Percentiles rank a stretch among this genome's conserved stretches.
Evolutionary conservation across 2,797 vertebrate genomes (phyloP).

Genomic region (Carapus acus): DNA sequence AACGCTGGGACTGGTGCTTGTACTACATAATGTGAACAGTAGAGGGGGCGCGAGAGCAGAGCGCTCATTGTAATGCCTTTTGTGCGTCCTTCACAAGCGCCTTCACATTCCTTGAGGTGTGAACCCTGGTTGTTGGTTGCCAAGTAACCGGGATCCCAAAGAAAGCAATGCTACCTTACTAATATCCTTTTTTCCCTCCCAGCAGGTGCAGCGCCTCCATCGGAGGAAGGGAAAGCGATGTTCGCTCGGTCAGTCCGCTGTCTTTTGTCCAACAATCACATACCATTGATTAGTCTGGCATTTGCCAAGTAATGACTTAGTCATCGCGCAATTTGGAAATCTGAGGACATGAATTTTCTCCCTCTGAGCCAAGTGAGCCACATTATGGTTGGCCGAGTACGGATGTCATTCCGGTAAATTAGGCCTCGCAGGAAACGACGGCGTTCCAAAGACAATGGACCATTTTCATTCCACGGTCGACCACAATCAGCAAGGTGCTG

Average conservation of each 20-base stretch:
- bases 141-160: constrained; percentile 71
- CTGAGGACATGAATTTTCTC: constrained; percentile 27
- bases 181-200: constrained; percentile 56
- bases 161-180: constrained; percentile 50
- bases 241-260: constrained; percentile 25
- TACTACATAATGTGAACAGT: constrained; percentile 39
- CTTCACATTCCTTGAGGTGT: constrained; percentile 61
- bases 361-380: constrained; percentile 26
- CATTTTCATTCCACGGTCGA: constrained; percentile 39
- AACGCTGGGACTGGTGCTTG: constrained; percentile 18
- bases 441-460: constrained; percentile 49
- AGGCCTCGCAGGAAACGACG: constrained; percentile 36
- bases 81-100: constrained; percentile 37
- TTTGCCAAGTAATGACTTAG: constrained; percentile 31
- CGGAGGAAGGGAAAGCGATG: constrained; percentile 25
- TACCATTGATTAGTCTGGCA: constrained; percentile 13
- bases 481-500: constrained; percentile 29
- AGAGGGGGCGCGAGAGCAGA: constrained; percentile 53
- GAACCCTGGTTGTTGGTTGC: constrained; percentile 68
- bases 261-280: constrained; percentile 15
- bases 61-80: constrained; percentile 24
- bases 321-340: constrained; percentile 33
- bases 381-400: constrained; percentile 37
- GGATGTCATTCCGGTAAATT: constrained; percentile 49
- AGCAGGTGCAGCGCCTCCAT: constrained; percentile 27